Conservation (phyloP, 2,113 vertebrate species). For the Rhea americana region DNA sequence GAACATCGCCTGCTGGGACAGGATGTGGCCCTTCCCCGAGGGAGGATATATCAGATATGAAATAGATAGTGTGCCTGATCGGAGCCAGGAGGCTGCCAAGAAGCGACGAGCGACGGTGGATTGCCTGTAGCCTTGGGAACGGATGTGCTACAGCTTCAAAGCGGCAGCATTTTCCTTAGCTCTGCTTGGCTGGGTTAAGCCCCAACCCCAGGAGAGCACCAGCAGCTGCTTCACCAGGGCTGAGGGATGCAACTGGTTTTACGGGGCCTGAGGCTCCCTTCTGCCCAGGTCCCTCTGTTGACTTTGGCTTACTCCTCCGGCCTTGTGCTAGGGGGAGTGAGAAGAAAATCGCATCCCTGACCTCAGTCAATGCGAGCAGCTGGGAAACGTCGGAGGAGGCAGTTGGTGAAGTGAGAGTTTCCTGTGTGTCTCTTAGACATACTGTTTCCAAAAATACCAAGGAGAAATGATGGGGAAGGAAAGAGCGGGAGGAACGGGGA, state of each 20-base stretch:
- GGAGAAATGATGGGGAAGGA: neutral
- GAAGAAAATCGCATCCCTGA: constrained; percentile 18
- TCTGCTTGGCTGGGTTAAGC: neutral
- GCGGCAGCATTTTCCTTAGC: neutral
- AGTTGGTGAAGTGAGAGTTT: constrained; percentile 1
- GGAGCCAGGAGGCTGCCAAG: constrained; percentile 50
- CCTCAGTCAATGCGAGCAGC: constrained; percentile 16
- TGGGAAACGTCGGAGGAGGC: constrained; percentile 41
- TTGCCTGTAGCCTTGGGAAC: constrained; percentile 7
- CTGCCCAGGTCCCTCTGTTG: neutral
- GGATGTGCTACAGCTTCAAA: neutral
- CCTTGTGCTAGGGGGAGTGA: neutral
- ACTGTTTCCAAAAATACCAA: constrained; percentile 17
- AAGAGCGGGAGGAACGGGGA: neutral
- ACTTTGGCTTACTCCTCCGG: neutral
- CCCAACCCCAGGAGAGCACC: constrained; percentile 17
- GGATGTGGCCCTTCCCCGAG: constrained; percentile 48
- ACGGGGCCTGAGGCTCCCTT: neutral
- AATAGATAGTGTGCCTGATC: neutral
- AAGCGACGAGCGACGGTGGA: neutral
- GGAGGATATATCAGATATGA: constrained; percentile 10
- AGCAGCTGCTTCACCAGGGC: neutral
- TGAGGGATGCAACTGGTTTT: constrained; percentile 16
- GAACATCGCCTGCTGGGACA: constrained; percentile 67
- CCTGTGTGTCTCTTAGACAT: neutral